These are phyloP conservation scores for Stylophora pistillata DNA, from an alignment of 64 coral and sea anemone species.

Conservation along the genomic window DNA sequence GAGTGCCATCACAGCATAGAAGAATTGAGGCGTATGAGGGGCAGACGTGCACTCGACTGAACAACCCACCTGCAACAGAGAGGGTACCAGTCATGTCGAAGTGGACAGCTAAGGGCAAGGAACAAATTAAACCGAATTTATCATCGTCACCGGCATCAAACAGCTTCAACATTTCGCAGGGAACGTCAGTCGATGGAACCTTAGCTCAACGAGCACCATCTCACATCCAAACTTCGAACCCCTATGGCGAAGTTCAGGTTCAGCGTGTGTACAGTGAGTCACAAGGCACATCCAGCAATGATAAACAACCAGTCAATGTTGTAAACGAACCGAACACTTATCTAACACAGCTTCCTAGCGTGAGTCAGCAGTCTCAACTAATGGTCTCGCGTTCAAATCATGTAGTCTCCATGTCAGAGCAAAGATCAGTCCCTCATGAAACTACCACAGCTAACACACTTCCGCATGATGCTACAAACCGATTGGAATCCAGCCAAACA, in stretches of 20 bases:
- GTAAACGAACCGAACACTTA: neutral
- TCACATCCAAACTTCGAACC: neutral
- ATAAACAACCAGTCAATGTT: neutral
- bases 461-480: neutral
- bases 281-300: neutral
- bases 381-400: neutral
- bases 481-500: neutral
- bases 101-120: neutral
- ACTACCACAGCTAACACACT: neutral
- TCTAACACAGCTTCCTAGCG: neutral
- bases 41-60: no score
- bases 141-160: neutral
- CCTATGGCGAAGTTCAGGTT: neutral
- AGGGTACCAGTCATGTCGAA: neutral
- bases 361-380: neutral
- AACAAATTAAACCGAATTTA: neutral
- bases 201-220: neutral
- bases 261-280: conserved; percentile 1
- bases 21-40: neutral
- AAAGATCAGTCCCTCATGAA: neutral
- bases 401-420: neutral
- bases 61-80: neutral
- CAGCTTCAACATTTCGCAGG: neutral
- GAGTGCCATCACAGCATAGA: neutral
- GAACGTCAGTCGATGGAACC: neutral